Evolutionary conservation across 1,140 invertebrate genomes (phyloP).

Genomic region (Adoxophyes honmai): DNA sequence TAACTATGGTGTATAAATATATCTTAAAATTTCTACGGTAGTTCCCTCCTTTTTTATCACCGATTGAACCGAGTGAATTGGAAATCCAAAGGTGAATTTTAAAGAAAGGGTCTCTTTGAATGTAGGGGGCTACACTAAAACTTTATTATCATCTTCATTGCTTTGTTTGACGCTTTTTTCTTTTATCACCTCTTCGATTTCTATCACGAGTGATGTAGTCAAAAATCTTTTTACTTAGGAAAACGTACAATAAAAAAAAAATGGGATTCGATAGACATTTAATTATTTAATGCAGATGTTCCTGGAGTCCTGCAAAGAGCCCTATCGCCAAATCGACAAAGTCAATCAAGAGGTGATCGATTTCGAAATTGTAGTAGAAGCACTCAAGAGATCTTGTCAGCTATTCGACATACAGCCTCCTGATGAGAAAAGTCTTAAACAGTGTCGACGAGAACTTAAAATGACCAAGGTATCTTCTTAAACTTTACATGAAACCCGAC

Average conservation of each 20-base stretch:
- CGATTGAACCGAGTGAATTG: too few relatives aligned
- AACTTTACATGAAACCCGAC: too few relatives aligned
- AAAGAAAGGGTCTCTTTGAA: too few relatives aligned
- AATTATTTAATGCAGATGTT: constrained; percentile 77
- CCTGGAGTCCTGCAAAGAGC: constrained; percentile 83
- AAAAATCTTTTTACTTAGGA: not conserved
- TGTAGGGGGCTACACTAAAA: too few relatives aligned
- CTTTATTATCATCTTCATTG: too few relatives aligned
- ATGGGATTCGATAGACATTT: not conserved
- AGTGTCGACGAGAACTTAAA: constrained; percentile 87
- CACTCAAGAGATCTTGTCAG: constrained; percentile 84
- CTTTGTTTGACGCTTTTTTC: too few relatives aligned
- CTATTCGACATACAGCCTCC: constrained; percentile 92
- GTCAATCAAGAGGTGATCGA: constrained; percentile 82
- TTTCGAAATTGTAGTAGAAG: constrained; percentile 84
- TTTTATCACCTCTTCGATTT: too few relatives aligned
- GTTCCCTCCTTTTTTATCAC: too few relatives aligned
- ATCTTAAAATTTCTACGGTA: too few relatives aligned
- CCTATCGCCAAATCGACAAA: constrained; percentile 87
- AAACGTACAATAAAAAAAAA: not conserved
- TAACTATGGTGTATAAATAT: too few relatives aligned
- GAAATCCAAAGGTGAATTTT: too few relatives aligned
- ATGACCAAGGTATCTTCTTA: constrained; percentile 86
- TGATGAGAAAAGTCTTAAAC: constrained; percentile 88
- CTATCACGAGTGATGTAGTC: too few relatives aligned